Base-by-base conservation (phyloP, 2,888 invertebrate species). In the Sminthurinus aureus region DNA sequence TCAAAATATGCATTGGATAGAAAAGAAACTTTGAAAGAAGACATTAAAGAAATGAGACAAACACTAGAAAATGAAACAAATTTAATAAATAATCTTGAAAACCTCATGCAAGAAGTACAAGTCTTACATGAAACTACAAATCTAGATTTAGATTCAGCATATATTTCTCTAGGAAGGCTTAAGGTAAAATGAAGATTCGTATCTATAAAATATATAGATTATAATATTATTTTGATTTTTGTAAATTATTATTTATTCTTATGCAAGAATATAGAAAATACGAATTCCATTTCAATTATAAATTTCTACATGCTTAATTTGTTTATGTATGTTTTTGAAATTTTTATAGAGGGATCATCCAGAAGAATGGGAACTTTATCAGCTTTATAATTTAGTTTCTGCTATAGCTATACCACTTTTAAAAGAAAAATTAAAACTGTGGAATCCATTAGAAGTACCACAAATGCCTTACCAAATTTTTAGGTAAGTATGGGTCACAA, bases 381-480 rank as follows among this genome's bases (percentile, higher is more conserved):
- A 96, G 51, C 91, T 98, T 52, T 95, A 95, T 0, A 93, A 95
- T 82, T 92, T 98, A 74, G 97, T 96, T 0, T 94, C 96, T 11
- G 94, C 95, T 85, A 93, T 97, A 0, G 94, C 97, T 0, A 94
- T 95, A 12, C 96, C 98, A 0, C 91, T 97, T 84, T 91, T 99
- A 58, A 95, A 95, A 88, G 93, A 94, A 0, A 92, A 94, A 52
- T 90, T 98, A 13, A 92, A 93, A 0, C 91, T 91, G 51, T 99
- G 97, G 98, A 93, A 95, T 83, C 96, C 97, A 0, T 90, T 98
- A 50, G 91, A 92, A 64, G 91, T 93, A 22, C 94, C 96, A 0
- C 92, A 92, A 4, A 92, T 93, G 83, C 94, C 94, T 13, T 90
- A 94, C 22, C 92, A 93, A 0, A 90, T n/a, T n/a, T n/a, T n/a